Evolutionary conservation across 2,797 vertebrate genomes (phyloP), one percentile per base, ranked within the genome.

Genomic region (Xiphophorus birchmanni): DNA sequence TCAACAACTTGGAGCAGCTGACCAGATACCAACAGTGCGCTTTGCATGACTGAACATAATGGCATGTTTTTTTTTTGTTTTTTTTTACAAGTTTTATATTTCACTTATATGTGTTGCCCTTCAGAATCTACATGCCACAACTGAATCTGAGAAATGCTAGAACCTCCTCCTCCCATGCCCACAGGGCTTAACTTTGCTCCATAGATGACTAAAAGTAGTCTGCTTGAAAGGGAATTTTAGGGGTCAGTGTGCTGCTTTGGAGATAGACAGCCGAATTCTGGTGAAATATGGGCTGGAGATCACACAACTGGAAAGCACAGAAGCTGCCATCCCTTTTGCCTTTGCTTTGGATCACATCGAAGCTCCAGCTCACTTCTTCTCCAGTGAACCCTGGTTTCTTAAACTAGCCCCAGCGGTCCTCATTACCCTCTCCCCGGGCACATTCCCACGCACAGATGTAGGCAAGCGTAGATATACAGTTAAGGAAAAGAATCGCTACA

Each of bases 351-450:
- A 82, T 87, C 87, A 74, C 63, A 58, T 40, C 82, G 79, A 48
- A 86, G 87, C 90, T 91, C 80, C 77, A 82, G 85, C 87, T 90
- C 78, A 73, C 91, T 90, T 93, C 89, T 90, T 90, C 11, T 82
- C 90, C 88, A 91, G 88, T 89, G 90, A 92, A 93, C 94, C 92
- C 89, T 88, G 90, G 91, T 91, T 88, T 85, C 89, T 93, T 94
- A 95, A 95, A 95, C 82, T 88, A 94, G 93, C 93, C 95, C 94
- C 94, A 90, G 88, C 45, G 92, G 93, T 95, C 92, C 95, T 96
- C 95, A 96, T 96, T 96, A 96, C 91, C 88, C 90, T 88, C 89
- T 94, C 93, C 89, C 91, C 78, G 60, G 90, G 90, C 86, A 80
- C 84, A 65, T 65, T 45, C 73, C 10, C 12, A 3, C 77, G 63